Evolutionary conservation across 2,113 vertebrate genomes (phyloP), one percentile per base, ranked within the genome.

Genomic region (Brevimyrus niger): DNA sequence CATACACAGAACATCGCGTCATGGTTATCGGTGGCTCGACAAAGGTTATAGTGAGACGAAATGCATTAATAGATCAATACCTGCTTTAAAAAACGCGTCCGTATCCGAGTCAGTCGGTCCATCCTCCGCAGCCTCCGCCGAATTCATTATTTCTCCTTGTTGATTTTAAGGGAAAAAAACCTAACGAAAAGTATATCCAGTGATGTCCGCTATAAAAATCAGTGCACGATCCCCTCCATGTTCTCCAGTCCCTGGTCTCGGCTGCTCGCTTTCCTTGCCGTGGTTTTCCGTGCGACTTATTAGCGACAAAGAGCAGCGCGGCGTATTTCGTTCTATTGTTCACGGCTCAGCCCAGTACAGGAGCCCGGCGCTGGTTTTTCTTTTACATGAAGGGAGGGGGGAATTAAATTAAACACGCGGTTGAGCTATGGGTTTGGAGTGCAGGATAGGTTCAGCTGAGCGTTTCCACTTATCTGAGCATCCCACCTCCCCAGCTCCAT

Each of bases 11-110:
- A n/a, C 44, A 46, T 21, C 13, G 27, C n/a, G 27, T 6, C 27
- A 53, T 19, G 8, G n/a, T 6, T 31, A 61, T 44, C 0, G 51
- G 6, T 44, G 55, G 23, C 51, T 42, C 9, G 21, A 44, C n/a
- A 61, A 3, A 38, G 19, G 21, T n/a, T 35, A 31, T n/a, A 85
- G 6, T 46, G 51, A 38, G 42, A 44, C 23, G 7, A 31, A 46
- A 69, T 31, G 61, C 61, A 69, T 4, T 11, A n/a, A 27, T 17
- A 53, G 48, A n/a, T 44, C 23, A 89, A 55, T 96, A 97, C 97
- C 97, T 97, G 97, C 97, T 92, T 96, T 96, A 93, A 97, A 97
- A 95, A 97, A 97, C 91, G 96, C 96, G 88, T 97, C 97, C 94
- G 97, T 96, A 90, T 97, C 97, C 73, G 96, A 95, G 91, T 97